phyloP scores from a whole-genome alignment of 2,113 vertebrate species.

The Zingel zingel region DNA sequence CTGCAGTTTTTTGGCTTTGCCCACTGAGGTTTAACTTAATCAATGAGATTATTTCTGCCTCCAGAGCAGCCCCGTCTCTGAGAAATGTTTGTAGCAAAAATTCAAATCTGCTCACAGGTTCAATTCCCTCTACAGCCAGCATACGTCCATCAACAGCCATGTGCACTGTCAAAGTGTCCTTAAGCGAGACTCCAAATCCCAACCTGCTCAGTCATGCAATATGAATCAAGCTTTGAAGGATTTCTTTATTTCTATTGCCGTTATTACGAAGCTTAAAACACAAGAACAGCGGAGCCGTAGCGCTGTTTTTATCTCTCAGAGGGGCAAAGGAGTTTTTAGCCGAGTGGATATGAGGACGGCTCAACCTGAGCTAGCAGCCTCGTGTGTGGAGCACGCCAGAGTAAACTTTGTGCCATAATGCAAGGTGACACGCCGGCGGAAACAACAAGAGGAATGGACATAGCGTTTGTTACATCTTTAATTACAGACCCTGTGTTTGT shows the following conservation, averaged over 20 bases:
- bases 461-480: conserved; percentile 75
- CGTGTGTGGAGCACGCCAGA: conserved; percentile 23
- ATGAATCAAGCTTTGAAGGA: conserved; percentile 40
- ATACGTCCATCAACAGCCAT: conserved; percentile 36
- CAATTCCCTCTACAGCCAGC: conserved; percentile 31
- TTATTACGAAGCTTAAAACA: conserved; percentile 47
- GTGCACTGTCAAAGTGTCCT: conserved; percentile 45
- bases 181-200: conserved; percentile 50
- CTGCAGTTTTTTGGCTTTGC: not conserved
- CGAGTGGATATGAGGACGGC: conserved; percentile 39
- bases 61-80: not conserved
- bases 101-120: conserved; percentile 33
- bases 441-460: conserved; percentile 52
- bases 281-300: conserved; percentile 15
- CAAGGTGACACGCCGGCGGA: not conserved
- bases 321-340: not conserved
- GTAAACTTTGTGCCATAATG: conserved; percentile 45
- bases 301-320: not conserved
- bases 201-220: conserved; percentile 44
- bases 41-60: conserved; percentile 37
- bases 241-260: conserved; percentile 52
- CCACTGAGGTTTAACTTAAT: conserved; percentile 39
- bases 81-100: conserved; percentile 19
- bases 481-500: conserved; percentile 69
- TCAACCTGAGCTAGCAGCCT: conserved; percentile 26